Percentiles rank a stretch among this genome's conserved stretches.
These are phyloP conservation scores for Peromyscus maniculatus DNA, from an alignment of 2,113 vertebrate species.

Conservation along the genomic window DNA sequence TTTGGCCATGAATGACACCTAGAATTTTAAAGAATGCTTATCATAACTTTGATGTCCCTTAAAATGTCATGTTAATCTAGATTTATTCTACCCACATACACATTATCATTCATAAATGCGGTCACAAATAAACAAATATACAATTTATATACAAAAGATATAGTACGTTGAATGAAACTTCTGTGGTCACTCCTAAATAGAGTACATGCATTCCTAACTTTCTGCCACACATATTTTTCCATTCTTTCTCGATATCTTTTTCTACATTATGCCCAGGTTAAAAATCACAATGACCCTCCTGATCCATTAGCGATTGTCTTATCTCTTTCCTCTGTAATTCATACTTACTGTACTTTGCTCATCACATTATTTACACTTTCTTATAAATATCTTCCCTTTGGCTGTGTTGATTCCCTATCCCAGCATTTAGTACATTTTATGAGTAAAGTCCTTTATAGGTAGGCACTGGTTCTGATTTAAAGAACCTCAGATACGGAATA, in stretches of 20 bases:
- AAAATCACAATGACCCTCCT: neutral
- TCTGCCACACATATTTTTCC: neutral
- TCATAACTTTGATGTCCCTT: neutral
- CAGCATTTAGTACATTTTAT: neutral
- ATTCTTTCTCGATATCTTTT: neutral
- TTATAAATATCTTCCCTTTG: neutral
- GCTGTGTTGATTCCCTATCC: neutral
- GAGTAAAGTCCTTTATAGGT: neutral
- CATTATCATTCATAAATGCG: neutral
- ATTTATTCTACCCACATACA: neutral
- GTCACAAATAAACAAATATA: neutral
- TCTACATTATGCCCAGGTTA: neutral
- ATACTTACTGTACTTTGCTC: neutral
- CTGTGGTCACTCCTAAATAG: neutral
- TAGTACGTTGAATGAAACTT: neutral
- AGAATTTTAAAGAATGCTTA: neutral
- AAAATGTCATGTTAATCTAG: neutral
- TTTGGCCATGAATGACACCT: neutral
- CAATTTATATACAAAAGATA: neutral
- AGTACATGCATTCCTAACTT: neutral
- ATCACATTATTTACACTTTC: neutral
- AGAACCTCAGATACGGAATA: neutral
- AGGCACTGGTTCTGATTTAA: neutral
- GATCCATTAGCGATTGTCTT: neutral
- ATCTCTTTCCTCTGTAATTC: neutral